Base-by-base conservation (phyloP, 92 coral and sea anemone species). In the Porites rus region DNA sequence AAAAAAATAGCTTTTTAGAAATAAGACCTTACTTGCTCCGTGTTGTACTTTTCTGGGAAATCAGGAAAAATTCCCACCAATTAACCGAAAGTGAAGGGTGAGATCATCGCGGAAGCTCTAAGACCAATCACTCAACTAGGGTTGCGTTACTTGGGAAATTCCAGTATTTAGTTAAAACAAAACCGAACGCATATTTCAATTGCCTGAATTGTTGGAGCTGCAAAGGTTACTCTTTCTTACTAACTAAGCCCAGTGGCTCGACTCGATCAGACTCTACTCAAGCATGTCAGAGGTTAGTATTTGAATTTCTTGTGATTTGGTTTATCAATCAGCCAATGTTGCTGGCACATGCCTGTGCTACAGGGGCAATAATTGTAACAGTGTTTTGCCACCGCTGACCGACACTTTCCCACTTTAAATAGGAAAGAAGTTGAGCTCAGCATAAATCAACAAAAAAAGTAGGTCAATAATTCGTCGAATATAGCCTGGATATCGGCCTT, bases 251-350 rank as follows among this genome's bases (percentile, higher is more conserved):
- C 9, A 51, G 59, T 5, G 77, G 77, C 51, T 73, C 22, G 77
- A 73, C 77, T 73, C 62, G 24, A 28, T 18, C 19, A 46, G 53
- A 73, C 24, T 73, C 24, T 43, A 46, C 17, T 60, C 46, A 73
- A 73, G 61, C 77, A 73, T 73, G 77, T 73, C 77, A 73, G 77
- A 73, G 77, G 77, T 73, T 46, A 73, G 77, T 73, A 46, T 73
- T 73, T 73, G 60, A 73, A 73, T 58, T 73, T 73, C 59, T 22
- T 51, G 77, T 73, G 77, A 73, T 73, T 73, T 73, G 77, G 0
- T 73, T 73, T 71, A 13, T 73, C 11, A 73, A 73, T 21, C 77
- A 73, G 77, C 62, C 62, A 73, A 58, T 73, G 46, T 73, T 51
- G 77, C 77, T 14, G 38, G 38, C 46, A 73, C 46, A 73, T 60